A percentile compares a stretch with the other conserved stretches of the same genome.
phyloP scores from a whole-genome alignment of 35 echinoderm and acorn worm species.

The Diadema setosum region DNA sequence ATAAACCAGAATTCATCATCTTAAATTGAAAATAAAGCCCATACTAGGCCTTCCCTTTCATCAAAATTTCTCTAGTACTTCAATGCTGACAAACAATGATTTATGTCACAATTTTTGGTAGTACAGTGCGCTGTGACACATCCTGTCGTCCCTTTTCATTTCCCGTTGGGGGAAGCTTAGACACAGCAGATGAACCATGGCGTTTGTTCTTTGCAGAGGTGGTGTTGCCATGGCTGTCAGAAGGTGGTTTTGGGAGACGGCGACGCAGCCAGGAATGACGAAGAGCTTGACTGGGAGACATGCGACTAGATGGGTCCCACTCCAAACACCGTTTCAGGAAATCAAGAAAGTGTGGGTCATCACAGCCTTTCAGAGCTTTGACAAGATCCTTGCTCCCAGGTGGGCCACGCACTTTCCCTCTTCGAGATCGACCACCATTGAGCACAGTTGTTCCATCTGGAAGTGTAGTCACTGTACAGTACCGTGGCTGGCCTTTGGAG shows the following conservation, averaged over 20 bases:
- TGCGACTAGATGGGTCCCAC: constrained; percentile 89
- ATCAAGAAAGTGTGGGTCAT: constrained; percentile 93
- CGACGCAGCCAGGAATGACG: constrained; percentile 89
- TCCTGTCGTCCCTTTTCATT: constrained; percentile 76
- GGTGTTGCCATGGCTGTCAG: constrained; percentile 1
- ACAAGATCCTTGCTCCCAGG: constrained; percentile 96
- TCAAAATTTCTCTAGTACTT: no score
- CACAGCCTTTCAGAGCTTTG: constrained; percentile 93
- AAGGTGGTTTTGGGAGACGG: constrained; percentile 90
- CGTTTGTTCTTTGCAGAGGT: constrained; percentile 91
- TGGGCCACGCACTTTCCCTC: constrained; percentile 89
- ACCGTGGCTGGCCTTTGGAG: constrained; percentile 93
- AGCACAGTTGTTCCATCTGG: constrained; percentile 84
- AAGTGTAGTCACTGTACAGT: constrained; percentile 90
- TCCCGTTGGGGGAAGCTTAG: constrained; percentile 91
- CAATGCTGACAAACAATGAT: neutral
- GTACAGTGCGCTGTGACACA: constrained; percentile 77
- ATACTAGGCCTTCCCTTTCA: no score
- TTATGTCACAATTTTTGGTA: constrained; percentile 98
- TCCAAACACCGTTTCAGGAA: constrained; percentile 93
- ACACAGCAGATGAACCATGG: constrained; percentile 88
- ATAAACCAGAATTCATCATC: no score
- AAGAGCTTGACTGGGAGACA: constrained; percentile 92
- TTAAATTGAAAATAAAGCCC: no score
- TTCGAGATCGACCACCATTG: constrained; percentile 86